These are phyloP conservation scores for Megalopta genalis DNA, from an alignment of 1,140 invertebrate species.

Conservation along the genomic window DNA sequence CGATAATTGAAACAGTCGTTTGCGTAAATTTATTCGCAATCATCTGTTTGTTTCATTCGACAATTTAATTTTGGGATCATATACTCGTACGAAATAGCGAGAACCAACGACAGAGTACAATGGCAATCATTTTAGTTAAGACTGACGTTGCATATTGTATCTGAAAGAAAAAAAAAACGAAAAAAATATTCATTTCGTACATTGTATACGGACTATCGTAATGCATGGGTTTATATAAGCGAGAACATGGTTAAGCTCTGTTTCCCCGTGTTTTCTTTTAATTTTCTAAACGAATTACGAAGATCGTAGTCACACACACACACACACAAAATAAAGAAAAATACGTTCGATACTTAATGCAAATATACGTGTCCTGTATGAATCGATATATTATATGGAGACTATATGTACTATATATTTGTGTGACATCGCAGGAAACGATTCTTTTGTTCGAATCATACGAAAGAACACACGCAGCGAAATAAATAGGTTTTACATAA, in stretches of 20 bases:
- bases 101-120: slow-evolving; percentile 24
- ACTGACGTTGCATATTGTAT: slow-evolving; percentile 57
- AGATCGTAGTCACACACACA: slow-evolving; percentile 8
- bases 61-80: slow-evolving; percentile 30
- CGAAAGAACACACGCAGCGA: not conserved
- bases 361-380: slow-evolving; percentile 4
- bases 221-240: slow-evolving; percentile 49
- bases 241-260: not conserved
- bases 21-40: slow-evolving; percentile 61
- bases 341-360: slow-evolving; percentile 44
- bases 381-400: not conserved
- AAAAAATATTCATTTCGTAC: slow-evolving; percentile 31
- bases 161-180: slow-evolving; percentile 31
- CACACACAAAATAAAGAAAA: no score
- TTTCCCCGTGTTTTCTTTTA: not conserved
- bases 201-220: slow-evolving; percentile 47
- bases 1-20: slow-evolving; percentile 33
- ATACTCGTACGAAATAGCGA: not conserved
- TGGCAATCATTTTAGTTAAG: slow-evolving; percentile 66
- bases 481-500: slow-evolving; percentile 36
- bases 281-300: not conserved
- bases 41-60: not conserved
- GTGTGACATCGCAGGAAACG: not conserved
- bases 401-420: slow-evolving; percentile 22
- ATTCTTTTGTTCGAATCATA: not conserved